Evolutionary conservation across 2,888 invertebrate species (phyloP).

Genomic region (Eupsilia transversa): DNA sequence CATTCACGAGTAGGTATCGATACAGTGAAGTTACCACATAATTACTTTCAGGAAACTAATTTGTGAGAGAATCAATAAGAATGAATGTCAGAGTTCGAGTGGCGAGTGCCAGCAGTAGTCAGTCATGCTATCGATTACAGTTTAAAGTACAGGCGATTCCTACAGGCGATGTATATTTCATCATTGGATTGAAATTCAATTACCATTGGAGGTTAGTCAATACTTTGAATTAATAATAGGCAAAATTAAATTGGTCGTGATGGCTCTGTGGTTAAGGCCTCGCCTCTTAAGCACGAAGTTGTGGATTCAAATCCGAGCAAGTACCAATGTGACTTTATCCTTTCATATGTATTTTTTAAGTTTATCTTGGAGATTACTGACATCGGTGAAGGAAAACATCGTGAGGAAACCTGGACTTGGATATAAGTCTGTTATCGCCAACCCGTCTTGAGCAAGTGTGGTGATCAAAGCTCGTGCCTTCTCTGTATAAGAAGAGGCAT

Average conservation of each 20-base stretch:
- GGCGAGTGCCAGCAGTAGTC: not conserved
- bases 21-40: conserved; percentile 2
- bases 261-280: not conserved
- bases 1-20: not conserved
- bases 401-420: no score
- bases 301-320: no score
- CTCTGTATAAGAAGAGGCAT: not conserved
- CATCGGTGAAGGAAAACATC: not conserved
- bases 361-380: no score
- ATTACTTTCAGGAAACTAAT: conserved; percentile 31
- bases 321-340: no score
- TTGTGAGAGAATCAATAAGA: conserved; percentile 38
- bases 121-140: conserved; percentile 12
- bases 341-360: no score
- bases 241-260: not conserved
- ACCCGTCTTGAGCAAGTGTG: not conserved
- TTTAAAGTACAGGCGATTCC: not conserved
- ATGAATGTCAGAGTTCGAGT: conserved; percentile 27
- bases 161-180: not conserved
- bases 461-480: not conserved
- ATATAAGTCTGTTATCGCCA: no score
- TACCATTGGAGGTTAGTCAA: not conserved
- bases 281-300: not conserved
- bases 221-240: not conserved
- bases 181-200: not conserved